These are phyloP conservation scores for Ceyx margarethae DNA, from an alignment of 2,113 vertebrate species.

Conservation along the genomic window DNA sequence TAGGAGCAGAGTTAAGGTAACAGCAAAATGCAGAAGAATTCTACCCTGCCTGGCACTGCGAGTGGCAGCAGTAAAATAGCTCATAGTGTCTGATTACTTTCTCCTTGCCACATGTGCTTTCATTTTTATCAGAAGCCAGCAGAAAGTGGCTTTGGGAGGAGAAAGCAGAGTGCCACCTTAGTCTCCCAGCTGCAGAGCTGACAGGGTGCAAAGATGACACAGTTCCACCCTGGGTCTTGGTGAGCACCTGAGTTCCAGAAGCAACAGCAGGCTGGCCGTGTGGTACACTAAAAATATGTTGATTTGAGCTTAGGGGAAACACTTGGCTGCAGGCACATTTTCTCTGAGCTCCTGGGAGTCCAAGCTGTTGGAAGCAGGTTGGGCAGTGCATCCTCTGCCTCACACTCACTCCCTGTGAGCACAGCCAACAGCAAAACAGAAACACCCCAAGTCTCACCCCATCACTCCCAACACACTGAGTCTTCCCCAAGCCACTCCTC, in stretches of 20 bases:
- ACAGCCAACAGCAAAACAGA: background rate
- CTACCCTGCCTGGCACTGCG: background rate
- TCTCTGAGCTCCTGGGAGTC: background rate
- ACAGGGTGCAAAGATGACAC: background rate
- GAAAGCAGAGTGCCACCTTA: background rate
- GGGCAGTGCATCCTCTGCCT: background rate
- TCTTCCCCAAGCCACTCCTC: background rate
- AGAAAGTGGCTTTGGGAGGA: background rate
- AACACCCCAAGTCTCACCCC: background rate
- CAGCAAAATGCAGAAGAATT: conserved; percentile 36
- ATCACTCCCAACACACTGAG: background rate
- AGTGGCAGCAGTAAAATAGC: background rate
- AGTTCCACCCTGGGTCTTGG: accelerated
- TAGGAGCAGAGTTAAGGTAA: conserved; percentile 70
- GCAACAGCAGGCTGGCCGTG: background rate
- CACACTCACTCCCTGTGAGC: background rate
- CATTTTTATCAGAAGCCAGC: background rate
- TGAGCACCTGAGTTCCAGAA: background rate
- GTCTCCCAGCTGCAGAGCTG: background rate
- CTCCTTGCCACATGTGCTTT: background rate
- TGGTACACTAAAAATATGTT: accelerated
- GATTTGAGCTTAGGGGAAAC: background rate
- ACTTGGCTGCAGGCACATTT: background rate
- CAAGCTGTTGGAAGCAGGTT: background rate
- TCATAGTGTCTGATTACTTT: background rate